A percentile compares a stretch with the other conserved stretches of the same genome.
These are phyloP conservation scores for Dermatemys mawii DNA, from an alignment of 2,113 vertebrate species.

Conservation along the genomic window DNA sequence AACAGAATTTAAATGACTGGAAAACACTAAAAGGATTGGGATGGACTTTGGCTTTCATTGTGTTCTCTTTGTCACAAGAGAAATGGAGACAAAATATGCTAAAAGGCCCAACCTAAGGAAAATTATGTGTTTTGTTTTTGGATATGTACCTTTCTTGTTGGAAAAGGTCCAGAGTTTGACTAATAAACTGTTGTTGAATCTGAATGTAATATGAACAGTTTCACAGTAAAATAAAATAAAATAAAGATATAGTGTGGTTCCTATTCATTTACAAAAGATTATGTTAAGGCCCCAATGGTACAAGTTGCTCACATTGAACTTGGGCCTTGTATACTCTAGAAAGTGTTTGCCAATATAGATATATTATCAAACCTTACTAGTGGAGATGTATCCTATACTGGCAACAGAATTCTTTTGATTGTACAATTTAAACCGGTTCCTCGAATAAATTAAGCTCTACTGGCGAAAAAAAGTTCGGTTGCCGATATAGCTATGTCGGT, in stretches of 20 bases:
- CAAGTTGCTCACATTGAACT: neutral
- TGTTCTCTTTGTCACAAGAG: neutral
- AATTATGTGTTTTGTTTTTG: neutral
- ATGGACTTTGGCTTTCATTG: neutral
- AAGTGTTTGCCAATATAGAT: neutral
- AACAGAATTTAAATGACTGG: neutral
- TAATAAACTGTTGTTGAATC: neutral
- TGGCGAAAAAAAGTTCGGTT: neutral
- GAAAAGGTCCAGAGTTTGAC: neutral
- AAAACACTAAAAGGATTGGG: neutral
- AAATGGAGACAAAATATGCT: neutral
- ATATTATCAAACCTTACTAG: neutral
- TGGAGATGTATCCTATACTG: neutral
- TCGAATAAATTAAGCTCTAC: constrained; percentile 5
- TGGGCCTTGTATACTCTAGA: neutral
- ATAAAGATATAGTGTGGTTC: neutral
- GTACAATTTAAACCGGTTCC: constrained; percentile 28
- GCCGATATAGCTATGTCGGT: neutral
- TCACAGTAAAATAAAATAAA: neutral
- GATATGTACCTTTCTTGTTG: neutral
- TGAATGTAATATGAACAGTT: neutral
- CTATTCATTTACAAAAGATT: neutral
- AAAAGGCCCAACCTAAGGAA: neutral
- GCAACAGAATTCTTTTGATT: constrained; percentile 27
- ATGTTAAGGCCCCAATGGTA: neutral